Evolutionary conservation across 1,140 invertebrate genomes (phyloP).

Genomic region (Eulimnadia texana): DNA sequence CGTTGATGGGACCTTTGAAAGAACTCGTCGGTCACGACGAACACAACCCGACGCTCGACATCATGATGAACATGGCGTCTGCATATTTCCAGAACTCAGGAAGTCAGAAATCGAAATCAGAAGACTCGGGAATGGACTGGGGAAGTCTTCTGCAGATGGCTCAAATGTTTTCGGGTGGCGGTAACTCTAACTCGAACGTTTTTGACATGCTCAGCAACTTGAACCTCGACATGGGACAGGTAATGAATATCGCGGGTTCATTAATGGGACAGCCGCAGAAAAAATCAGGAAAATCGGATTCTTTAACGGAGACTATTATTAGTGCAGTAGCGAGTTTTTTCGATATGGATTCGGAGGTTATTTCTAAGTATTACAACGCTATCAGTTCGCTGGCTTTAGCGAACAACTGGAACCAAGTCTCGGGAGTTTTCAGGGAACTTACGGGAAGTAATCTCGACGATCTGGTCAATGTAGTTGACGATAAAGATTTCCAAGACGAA

Average conservation of each 20-base stretch:
- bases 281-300: conserved; percentile 2
- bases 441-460: conserved; percentile 9
- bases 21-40: conserved; percentile 4
- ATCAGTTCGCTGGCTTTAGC: background rate
- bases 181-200: background rate
- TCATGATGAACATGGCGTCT: conserved; percentile 12
- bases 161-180: conserved; percentile 5
- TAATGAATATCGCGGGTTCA: conserved; percentile 1
- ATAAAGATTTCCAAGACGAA: background rate
- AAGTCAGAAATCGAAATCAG: background rate
- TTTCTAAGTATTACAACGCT: background rate
- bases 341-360: background rate
- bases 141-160: conserved; percentile 6
- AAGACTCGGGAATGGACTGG: conserved; percentile 2
- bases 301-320: conserved; percentile 2
- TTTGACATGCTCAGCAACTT: background rate
- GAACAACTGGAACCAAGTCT: conserved; percentile 4
- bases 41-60: conserved; percentile 7
- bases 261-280: background rate
- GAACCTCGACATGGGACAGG: conserved; percentile 2
- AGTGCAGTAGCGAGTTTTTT: background rate
- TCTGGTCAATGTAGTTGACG: background rate
- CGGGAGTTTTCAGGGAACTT: background rate
- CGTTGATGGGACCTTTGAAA: conserved; percentile 6
- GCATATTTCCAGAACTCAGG: conserved; percentile 1